Conservation (phyloP, 2,113 vertebrate genomes). For the Tachysurus vachellii region DNA sequence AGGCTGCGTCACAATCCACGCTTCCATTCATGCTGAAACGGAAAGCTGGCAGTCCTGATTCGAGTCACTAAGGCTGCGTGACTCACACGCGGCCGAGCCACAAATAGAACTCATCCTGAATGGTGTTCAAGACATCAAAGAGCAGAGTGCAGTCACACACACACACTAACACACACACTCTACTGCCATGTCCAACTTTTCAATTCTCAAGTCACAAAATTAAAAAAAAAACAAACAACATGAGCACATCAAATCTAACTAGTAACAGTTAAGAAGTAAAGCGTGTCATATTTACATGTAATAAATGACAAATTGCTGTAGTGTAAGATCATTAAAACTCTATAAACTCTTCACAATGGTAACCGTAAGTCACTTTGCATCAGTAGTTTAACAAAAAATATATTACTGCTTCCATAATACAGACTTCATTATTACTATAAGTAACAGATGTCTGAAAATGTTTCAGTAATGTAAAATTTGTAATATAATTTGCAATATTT, state of each 20-base stretch:
- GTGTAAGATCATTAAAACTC: no score
- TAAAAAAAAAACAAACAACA: no score
- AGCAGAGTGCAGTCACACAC: conserved; percentile 39
- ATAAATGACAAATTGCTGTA: no score
- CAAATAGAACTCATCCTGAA: conserved; percentile 31
- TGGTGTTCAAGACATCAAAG: conserved; percentile 50
- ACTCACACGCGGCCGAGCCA: conserved; percentile 26
- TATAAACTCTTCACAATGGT: no score
- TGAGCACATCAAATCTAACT: no score
- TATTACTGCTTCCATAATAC: background rate
- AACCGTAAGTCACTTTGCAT: no score
- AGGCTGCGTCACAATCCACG: conserved; percentile 43
- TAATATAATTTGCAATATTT: background rate
- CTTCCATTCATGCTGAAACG: conserved; percentile 66
- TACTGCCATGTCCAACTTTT: background rate
- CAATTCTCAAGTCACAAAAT: background rate
- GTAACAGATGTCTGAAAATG: background rate
- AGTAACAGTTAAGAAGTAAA: no score
- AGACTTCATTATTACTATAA: background rate
- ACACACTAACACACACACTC: background rate
- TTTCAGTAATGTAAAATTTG: background rate
- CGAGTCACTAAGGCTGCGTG: conserved; percentile 36
- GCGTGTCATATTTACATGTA: no score
- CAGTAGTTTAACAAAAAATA: background rate
- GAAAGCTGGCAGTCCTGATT: conserved; percentile 39